These are phyloP conservation scores for Benitochromis conjunctus DNA, from an alignment of 2,113 vertebrate genomes.

Conservation along the genomic window DNA sequence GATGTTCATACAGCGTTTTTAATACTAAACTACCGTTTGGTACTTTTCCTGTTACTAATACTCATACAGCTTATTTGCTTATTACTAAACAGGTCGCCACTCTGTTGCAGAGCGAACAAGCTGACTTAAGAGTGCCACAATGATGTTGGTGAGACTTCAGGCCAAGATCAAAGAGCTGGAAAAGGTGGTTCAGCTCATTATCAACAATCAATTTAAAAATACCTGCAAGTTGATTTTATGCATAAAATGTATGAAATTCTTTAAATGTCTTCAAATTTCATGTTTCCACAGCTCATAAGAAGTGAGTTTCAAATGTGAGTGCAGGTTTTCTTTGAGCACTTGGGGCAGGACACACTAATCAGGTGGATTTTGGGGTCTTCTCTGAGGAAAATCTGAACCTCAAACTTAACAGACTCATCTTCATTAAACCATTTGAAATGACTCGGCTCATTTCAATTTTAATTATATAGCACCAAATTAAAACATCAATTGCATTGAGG, in stretches of 20 bases:
- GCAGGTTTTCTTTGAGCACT: not conserved
- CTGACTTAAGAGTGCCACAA: conserved; percentile 75
- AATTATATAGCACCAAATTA: not conserved
- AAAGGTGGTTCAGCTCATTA: conserved; percentile 94
- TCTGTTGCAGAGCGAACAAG: not conserved
- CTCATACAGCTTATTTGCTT: not conserved
- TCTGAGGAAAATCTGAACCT: not conserved
- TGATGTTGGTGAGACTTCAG: conserved; percentile 93
- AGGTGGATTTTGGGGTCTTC: not conserved
- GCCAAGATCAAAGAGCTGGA: conserved; percentile 96
- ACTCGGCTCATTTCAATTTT: not conserved
- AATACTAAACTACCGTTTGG: not conserved
- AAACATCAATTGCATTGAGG: not conserved
- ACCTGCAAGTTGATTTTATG: not conserved
- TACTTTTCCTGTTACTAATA: not conserved
- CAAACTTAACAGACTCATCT: not conserved
- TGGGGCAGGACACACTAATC: not conserved
- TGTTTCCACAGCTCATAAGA: not conserved
- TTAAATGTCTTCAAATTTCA: not conserved
- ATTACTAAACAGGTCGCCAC: not conserved
- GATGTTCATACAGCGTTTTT: not conserved
- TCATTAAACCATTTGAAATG: not conserved
- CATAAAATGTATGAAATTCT: not conserved
- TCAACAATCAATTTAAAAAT: conserved; percentile 73
- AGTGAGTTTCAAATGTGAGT: not conserved